Conservation (phyloP, 2,113 vertebrate genomes). For the Montifringilla adamsi region DNA sequence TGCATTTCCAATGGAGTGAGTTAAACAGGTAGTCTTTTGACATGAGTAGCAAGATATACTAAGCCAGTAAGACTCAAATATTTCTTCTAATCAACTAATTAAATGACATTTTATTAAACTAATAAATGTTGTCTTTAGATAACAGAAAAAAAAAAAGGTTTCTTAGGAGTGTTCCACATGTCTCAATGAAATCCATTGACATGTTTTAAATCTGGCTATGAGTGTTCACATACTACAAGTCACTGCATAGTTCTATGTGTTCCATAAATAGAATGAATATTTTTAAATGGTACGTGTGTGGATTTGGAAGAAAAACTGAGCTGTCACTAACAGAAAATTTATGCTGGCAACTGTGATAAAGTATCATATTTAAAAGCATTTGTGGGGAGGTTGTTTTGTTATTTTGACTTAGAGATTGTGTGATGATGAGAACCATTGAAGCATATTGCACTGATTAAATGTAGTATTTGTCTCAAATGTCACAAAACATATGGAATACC, state of each 20-base stretch:
- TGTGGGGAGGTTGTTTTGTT: conserved; percentile 51
- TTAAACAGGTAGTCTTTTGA: not conserved
- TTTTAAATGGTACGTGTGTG: conserved; percentile 47
- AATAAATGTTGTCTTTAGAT: not conserved
- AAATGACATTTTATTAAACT: not conserved
- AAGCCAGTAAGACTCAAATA: not conserved
- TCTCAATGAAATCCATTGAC: conserved; percentile 19
- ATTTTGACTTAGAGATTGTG: conserved; percentile 59
- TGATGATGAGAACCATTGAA: conserved; percentile 23
- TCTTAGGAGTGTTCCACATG: not conserved
- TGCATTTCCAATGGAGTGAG: not conserved
- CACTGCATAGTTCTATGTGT: not conserved
- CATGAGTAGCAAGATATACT: not conserved
- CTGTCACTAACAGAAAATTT: conserved; percentile 50
- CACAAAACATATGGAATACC: conserved; percentile 56
- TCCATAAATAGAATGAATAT: conserved; percentile 48
- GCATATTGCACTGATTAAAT: conserved; percentile 63
- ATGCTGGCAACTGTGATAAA: conserved; percentile 57
- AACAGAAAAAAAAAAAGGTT: not conserved
- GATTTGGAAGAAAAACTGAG: conserved; percentile 50
- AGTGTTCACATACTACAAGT: conserved; percentile 14
- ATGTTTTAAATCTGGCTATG: conserved; percentile 8
- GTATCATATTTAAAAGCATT: conserved; percentile 26
- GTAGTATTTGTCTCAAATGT: conserved; percentile 56
- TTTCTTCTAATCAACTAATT: not conserved